Conservation (phyloP, 2,797 vertebrate species). For the Syngnathus acus region DNA sequence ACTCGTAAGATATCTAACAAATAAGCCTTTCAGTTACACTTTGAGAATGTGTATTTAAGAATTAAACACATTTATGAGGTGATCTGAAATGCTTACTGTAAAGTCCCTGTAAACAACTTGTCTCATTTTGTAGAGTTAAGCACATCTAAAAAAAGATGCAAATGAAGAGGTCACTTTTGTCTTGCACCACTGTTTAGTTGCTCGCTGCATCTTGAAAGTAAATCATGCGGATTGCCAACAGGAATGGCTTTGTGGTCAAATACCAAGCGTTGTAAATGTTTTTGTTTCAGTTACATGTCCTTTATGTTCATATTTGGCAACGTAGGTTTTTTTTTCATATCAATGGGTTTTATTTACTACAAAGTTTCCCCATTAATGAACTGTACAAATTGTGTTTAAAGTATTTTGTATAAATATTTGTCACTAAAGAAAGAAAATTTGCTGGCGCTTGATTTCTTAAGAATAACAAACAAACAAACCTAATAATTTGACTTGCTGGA, state of each 20-base stretch:
- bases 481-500: neutral
- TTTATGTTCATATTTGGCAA: neutral
- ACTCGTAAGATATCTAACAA: neutral
- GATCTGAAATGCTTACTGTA: neutral
- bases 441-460: neutral
- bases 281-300: neutral
- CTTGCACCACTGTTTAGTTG: neutral
- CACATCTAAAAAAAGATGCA: neutral
- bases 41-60: neutral
- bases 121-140: neutral
- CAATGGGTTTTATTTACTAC: neutral
- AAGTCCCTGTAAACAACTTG: neutral
- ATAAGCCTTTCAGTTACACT: neutral
- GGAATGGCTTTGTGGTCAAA: neutral
- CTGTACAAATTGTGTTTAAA: conserved; percentile 4
- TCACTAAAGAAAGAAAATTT: neutral
- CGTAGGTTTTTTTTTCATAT: neutral
- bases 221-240: neutral
- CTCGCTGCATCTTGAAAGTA: neutral
- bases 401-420: conserved; percentile 6
- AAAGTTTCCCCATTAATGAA: neutral
- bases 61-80: neutral
- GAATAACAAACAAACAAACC: neutral
- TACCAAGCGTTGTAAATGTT: neutral
- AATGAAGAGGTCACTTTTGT: neutral